Base-by-base conservation (phyloP, 1,140 invertebrate species). In the Drosophila seguyi region DNA sequence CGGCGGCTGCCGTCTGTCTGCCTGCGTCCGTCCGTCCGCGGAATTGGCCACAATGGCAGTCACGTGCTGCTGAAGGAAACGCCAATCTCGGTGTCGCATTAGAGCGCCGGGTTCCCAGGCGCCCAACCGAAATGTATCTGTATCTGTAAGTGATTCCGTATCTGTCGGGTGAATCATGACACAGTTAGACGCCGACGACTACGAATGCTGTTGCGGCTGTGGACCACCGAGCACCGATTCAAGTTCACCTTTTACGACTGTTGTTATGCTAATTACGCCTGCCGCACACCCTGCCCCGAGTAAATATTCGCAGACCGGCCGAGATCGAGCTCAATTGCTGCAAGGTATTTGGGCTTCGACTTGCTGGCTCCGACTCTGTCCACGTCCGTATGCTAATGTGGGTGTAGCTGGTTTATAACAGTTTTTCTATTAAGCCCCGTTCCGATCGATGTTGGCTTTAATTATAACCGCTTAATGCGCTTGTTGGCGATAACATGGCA, bases 351-450 rank as follows among this genome's bases (percentile, higher is more conserved):
- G 34, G n/a, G 11, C 7, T 55, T 77, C 48, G 63, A n/a, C 16
- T 29, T 41, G 27, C 62, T 63, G 25, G 18, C 2, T 56, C 31
- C 22, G 18, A 14, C 38, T 41, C 18, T 52, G 14, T 31, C 31
- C 31, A 25, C 27, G 60, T 53, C 44, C 50, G 36, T 82, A 87
- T 82, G 79, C 55, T 61, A 87, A 82, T 88, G 83, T 87, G 84
- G 84, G 84, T 81, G 84, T 90, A 74, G 76, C 85, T 68, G 76
- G 53, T 67, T 78, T 86, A 79, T 75, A 81, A 84, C 81, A 52
- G 66, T 77, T 81, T 81, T 86, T 76, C 65, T 60, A 81, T 81
- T 71, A 38, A 55, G 22, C 41, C 59, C 48, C n/a, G 63, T 75
- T 62, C 52, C 38, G 27, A 56, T 52, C 68, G 47, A 22, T 48